phyloP scores from a whole-genome alignment of 1,140 invertebrate species.

The Orussus abietinus region DNA sequence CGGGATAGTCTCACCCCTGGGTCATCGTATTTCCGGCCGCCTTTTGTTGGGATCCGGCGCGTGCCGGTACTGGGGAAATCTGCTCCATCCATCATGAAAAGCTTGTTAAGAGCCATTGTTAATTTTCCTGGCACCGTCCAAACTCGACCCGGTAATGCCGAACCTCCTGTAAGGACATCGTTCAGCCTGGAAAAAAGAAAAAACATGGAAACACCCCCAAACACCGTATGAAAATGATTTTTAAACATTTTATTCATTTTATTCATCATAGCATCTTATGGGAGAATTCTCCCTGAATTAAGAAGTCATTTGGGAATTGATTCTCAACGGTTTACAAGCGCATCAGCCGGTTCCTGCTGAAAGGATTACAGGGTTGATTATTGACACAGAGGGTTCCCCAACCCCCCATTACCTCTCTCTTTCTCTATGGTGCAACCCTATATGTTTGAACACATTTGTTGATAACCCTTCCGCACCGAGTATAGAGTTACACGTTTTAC shows the following conservation, averaged over 20 bases:
- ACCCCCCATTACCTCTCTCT: neutral
- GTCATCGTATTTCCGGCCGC: slow-evolving; percentile 1
- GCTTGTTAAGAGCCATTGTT: slow-evolving; percentile 31
- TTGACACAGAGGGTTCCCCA: slow-evolving; percentile 6
- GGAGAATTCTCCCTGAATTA: neutral
- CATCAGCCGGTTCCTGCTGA: slow-evolving; percentile 9
- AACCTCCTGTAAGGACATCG: no score
- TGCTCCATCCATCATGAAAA: slow-evolving; percentile 31
- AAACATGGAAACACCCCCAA: no score
- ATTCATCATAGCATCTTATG: neutral
- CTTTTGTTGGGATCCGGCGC: slow-evolving; percentile 21
- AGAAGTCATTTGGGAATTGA: slow-evolving; percentile 12
- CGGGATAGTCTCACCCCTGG: slow-evolving; percentile 5
- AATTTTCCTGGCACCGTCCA: no score
- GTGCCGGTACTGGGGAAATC: slow-evolving; percentile 20
- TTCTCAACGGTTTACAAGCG: slow-evolving; percentile 16
- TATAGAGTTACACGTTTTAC: neutral
- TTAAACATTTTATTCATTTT: no score
- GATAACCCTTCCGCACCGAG: neutral
- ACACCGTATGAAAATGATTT: no score
- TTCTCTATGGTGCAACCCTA: neutral
- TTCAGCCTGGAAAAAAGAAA: no score
- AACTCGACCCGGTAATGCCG: no score
- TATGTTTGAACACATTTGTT: slow-evolving; percentile 1
- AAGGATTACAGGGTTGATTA: slow-evolving; percentile 18